Percentiles rank a stretch among this genome's conserved stretches.
Evolutionary conservation across 2,113 vertebrate species (phyloP).

Genomic region (Engystomops pustulosus): DNA sequence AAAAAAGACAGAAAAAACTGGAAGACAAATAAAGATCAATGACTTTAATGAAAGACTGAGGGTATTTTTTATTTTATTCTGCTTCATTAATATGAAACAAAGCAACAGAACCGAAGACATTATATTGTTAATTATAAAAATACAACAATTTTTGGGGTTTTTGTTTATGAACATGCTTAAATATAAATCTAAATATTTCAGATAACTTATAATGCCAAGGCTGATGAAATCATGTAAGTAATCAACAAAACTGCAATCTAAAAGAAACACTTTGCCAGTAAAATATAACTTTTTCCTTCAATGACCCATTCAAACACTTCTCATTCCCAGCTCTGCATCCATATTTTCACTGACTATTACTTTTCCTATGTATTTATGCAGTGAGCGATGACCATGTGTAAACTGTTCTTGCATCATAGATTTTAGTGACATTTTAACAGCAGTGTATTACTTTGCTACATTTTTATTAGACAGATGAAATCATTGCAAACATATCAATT

Average conservation of each 20-base stretch:
- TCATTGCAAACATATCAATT: conserved; percentile 35
- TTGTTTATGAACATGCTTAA: background rate
- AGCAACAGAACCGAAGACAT: too few relatives aligned
- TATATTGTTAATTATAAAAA: too few relatives aligned
- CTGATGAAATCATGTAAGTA: background rate
- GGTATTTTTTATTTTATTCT: too few relatives aligned
- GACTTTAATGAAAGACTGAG: too few relatives aligned
- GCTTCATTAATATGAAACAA: too few relatives aligned
- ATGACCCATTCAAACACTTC: conserved; percentile 22
- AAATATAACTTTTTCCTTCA: background rate
- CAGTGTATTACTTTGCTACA: conserved; percentile 15
- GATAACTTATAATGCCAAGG: background rate
- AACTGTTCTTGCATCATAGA: conserved; percentile 6
- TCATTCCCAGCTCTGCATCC: conserved; percentile 8
- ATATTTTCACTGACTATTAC: conserved; percentile 15
- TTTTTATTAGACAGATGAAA: conserved; percentile 27
- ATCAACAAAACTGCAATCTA: background rate
- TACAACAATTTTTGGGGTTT: too few relatives aligned
- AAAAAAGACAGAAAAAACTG: too few relatives aligned
- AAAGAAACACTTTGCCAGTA: too few relatives aligned
- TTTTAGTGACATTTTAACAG: conserved; percentile 23
- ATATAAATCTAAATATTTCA: background rate
- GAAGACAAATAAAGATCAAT: too few relatives aligned
- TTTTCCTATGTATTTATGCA: conserved; percentile 20
- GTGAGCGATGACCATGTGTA: conserved; percentile 23